A percentile compares a stretch with the other conserved stretches of the same genome.
Evolutionary conservation across 2,797 vertebrate genomes (phyloP).

Genomic region (Tamandua tetradactyla): DNA sequence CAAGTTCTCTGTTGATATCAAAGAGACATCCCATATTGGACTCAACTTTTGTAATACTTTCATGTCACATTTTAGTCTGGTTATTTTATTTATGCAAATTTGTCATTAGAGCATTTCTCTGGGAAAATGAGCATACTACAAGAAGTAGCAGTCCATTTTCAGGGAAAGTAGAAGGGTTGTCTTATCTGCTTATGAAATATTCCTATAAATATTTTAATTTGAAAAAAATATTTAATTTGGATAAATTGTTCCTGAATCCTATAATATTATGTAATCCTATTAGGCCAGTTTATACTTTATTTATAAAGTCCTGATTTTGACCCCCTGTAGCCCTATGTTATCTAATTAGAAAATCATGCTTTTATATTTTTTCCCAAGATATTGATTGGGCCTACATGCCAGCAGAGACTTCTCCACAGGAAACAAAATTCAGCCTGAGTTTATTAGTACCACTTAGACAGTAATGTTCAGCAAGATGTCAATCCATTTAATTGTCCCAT

Average conservation of each 20-base stretch:
- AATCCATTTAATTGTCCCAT: neutral
- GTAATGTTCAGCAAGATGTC: neutral
- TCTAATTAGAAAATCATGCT: neutral
- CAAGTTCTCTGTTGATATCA: neutral
- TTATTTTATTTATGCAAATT: conserved; percentile 38
- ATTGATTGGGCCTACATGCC: neutral
- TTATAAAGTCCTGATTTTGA: neutral
- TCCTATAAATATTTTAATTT: neutral
- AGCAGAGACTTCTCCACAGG: neutral
- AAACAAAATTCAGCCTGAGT: neutral
- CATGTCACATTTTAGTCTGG: neutral
- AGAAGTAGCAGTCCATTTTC: neutral
- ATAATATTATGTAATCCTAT: neutral
- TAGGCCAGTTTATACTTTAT: conserved; percentile 21
- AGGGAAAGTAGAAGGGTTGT: neutral
- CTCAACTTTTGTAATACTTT: neutral
- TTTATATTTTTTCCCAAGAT: neutral
- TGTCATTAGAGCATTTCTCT: conserved; percentile 18
- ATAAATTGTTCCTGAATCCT: neutral
- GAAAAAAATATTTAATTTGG: neutral
- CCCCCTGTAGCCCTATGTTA: neutral
- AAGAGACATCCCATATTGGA: neutral
- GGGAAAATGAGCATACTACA: neutral
- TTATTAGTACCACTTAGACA: neutral
- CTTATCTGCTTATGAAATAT: neutral